Evolutionary conservation across 2,888 invertebrate genomes (phyloP).

Genomic region (Dinocampus coccinellae): DNA sequence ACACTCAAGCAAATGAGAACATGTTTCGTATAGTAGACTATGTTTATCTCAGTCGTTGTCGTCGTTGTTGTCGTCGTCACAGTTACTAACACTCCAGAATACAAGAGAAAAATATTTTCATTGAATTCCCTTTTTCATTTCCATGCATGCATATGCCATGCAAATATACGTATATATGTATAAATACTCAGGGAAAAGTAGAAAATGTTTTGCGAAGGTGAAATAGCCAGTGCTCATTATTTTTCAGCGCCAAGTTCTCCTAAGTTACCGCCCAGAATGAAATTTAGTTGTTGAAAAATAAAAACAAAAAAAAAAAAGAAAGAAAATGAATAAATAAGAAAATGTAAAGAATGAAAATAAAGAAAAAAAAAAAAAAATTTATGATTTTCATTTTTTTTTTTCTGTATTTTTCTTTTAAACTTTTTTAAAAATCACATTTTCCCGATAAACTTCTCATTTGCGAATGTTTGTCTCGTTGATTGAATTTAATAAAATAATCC

Average conservation of each 20-base stretch:
- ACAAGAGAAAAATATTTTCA: conserved; percentile 34
- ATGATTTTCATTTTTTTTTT: no score
- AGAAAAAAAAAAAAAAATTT: no score
- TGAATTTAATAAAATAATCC: neutral
- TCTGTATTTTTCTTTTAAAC: no score
- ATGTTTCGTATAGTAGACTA: neutral
- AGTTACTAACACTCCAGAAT: neutral
- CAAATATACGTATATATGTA: neutral
- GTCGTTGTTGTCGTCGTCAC: neutral
- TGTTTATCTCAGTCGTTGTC: neutral
- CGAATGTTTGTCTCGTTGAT: neutral
- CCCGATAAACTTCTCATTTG: neutral
- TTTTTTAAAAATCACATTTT: no score
- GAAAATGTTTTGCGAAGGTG: neutral
- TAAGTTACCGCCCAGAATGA: neutral
- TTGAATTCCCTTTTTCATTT: conserved; percentile 19
- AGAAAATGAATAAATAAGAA: neutral
- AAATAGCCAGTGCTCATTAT: conserved; percentile 1
- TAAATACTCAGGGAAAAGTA: neutral
- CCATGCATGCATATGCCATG: neutral
- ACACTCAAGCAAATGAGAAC: neutral
- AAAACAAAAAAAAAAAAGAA: neutral
- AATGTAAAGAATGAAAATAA: no score
- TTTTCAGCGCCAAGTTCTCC: neutral
- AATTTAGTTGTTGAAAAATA: neutral